Evolutionary conservation across 1,140 invertebrate genomes (phyloP).

Genomic region (Gonioctena quinquepunctata): DNA sequence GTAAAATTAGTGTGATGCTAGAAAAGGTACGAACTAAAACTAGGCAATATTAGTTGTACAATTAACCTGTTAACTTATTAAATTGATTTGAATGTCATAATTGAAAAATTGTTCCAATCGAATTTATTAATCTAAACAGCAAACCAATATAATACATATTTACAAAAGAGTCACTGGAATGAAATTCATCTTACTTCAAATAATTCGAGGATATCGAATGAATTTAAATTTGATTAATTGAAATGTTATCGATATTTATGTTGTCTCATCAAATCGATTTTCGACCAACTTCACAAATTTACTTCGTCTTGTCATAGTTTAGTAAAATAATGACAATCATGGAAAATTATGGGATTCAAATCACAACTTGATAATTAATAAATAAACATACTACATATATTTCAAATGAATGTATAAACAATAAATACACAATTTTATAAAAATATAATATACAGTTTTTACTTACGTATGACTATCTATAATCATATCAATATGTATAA

Average conservation of each 20-base stretch:
- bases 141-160: neutral
- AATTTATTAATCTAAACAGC: neutral
- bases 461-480: conserved; percentile 24
- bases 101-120: neutral
- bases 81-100: neutral
- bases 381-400: neutral
- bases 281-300: no score
- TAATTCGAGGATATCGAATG: no score
- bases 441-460: conserved; percentile 51
- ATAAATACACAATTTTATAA: conserved; percentile 51
- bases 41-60: neutral
- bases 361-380: neutral
- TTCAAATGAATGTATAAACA: conserved; percentile 41
- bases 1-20: conserved; percentile 24
- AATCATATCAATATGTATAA: conserved; percentile 18
- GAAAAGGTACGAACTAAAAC: neutral
- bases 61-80: neutral
- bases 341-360: neutral
- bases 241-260: no score
- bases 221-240: no score
- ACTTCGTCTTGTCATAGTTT: no score
- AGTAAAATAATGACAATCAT: neutral
- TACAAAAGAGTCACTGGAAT: no score
- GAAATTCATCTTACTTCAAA: no score
- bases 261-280: no score